Conservation (phyloP, 2,113 vertebrate genomes). For the Alces alces region DNA sequence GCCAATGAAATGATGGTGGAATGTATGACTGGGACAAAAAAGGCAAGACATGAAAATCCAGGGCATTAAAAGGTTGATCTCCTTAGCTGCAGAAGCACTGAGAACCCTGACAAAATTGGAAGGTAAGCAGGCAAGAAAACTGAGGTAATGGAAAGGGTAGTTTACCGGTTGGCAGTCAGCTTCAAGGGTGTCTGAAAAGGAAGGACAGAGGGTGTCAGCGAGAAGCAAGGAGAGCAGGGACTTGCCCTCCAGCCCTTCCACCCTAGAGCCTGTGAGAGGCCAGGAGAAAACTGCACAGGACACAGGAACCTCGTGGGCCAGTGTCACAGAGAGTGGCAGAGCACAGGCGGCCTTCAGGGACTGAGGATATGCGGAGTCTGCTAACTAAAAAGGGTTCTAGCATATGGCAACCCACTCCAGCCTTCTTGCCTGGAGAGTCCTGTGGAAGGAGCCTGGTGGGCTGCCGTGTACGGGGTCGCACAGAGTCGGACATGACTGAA, state of each 20-base stretch:
- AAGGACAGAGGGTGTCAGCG: not conserved
- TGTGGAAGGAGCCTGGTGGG: not conserved
- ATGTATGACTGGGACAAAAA: not conserved
- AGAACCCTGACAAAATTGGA: not conserved
- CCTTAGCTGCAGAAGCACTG: not conserved
- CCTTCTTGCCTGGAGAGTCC: not conserved
- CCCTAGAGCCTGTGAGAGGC: not conserved
- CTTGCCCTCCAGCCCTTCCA: not conserved
- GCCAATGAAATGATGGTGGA: not conserved
- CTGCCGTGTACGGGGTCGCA: not conserved
- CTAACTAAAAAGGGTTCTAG: not conserved
- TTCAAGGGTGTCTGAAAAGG: not conserved
- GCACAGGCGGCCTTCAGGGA: not conserved
- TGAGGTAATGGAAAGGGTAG: not conserved
- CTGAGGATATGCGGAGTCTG: not conserved
- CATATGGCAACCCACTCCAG: not conserved
- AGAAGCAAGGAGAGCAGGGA: not conserved
- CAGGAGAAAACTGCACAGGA: not conserved
- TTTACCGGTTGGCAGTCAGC: not conserved
- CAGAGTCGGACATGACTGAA: not conserved
- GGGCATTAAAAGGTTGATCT: not conserved
- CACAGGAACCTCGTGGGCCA: not conserved
- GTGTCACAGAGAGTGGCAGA: not conserved
- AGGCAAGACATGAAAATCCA: not conserved
- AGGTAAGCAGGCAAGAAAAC: not conserved